Base-by-base conservation (phyloP, 2,113 vertebrate genomes). In the Machaerirhynchus nigripectus region DNA sequence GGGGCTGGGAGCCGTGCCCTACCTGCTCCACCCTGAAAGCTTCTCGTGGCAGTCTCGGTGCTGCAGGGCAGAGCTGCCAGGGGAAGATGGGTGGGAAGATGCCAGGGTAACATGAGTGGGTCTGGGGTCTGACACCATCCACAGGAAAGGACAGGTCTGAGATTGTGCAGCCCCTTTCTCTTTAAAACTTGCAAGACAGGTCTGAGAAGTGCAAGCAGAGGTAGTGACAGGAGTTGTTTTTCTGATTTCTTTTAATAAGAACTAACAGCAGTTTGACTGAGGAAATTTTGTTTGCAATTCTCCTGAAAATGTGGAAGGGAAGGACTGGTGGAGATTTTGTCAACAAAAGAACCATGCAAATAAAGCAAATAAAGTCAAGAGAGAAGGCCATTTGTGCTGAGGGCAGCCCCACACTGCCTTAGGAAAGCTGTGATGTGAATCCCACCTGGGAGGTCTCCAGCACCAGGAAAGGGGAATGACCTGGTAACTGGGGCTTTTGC, bases 21-120 rank as follows among this genome's bases (percentile, higher is more conserved):
- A 82, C 93, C 75, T 78, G 82, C 82, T 90, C 92, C 67, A 78
- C 75, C 73, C 94, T 14, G 86, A 61, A 75, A 49, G 35, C 52
- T 49, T 77, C 64, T 65, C 0, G 0, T 4, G 10, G 64, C 52
- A 67, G 42, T 74, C 39, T 89, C 0, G 0, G 21, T 57, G 68
- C 60, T 42, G 23, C 0, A 0, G 28, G 40, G 21, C 52, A 64
- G 57, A 78, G 52, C 74, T 69, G 57, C 57, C 4, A 4, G 20
- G 46, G 71, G 28, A 37, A 52, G 26, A 59, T 24, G 30, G 18
- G n/a, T n/a, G 46, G 71, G 28, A 37, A 52, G 26, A 59, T 24
- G 30, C n/a, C n/a, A n/a, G 18, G 46, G 31, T 17, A 9, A 33
- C 19, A 1, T 0, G 2, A 19, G 6, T 8, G n/a, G 13, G 6